Evolutionary conservation across 1,140 invertebrate genomes (phyloP), one percentile per base, ranked within the genome.

Genomic region (Platyscapa corneri): DNA sequence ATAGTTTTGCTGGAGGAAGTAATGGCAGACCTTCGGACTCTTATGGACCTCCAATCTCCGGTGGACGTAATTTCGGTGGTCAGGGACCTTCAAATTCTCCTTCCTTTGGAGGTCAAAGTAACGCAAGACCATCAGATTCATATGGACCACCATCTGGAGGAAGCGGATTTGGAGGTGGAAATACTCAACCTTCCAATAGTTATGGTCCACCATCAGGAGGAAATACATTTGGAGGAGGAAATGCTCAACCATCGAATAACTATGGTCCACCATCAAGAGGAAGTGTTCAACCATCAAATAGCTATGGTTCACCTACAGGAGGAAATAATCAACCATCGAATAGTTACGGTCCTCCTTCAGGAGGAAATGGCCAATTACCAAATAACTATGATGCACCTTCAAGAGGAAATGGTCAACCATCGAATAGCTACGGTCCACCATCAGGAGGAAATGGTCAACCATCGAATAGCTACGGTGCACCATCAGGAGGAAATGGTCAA

Each of bases 1-100:
- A 49, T 46, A 67, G 78, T 30, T 90, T 90, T 49, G 87, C 88
- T 14, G 87, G 88, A 32, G 86, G 84, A 46, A 90, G 89, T 75
- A 30, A 87, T 56, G 75, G 88, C 53, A 60, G 88, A 89, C 86
- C 93, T n/a, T 91, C 91, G 30, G 90, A 88, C 37, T 88, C 90
- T 46, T 95, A 95, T 85, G 94, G 95, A n/a, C 91, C 93, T 77
- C 94, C 94, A 79, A 91, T 92, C 86, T 89, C 89, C 56, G 87
- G 65, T 1, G 39, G 88, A n/a, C 86, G 88, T 34, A 86, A 83
- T 80, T 84, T 84, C 84, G 86, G 88, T 67, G 88, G 85, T 56
- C 79, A 46, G 23, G 16, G 75, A 37, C 39, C 74, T 86, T 84
- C 86, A 60, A 88, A 86, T 53, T 53, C 49, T 53, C 18, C 16